Percentiles rank a stretch among this genome's conserved stretches.
Conservation (phyloP, 2,113 vertebrate genomes). For the Ariopsis seemanni region DNA sequence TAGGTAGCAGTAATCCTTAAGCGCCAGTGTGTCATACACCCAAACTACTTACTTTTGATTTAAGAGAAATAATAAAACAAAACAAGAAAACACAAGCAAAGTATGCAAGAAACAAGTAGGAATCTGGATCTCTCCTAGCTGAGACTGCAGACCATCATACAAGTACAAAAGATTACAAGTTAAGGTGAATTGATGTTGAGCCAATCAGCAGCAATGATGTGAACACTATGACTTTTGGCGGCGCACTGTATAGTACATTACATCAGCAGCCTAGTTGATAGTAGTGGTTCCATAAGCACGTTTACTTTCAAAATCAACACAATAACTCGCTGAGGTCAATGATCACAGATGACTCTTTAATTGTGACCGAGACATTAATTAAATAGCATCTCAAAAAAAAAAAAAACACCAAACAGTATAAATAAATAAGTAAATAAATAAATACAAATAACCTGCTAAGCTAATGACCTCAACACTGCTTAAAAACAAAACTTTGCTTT, state of each 20-base stretch:
- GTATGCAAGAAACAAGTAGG: neutral
- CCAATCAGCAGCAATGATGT: constrained; percentile 36
- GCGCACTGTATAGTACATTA: constrained; percentile 12
- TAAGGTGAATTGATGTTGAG: neutral
- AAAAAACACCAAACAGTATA: neutral
- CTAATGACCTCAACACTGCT: neutral
- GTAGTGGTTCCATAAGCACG: neutral
- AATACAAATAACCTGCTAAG: neutral
- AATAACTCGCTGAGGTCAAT: neutral
- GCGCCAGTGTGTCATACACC: neutral
- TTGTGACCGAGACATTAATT: neutral
- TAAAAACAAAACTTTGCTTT: constrained; percentile 12
- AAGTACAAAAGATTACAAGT: neutral
- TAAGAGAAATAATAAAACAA: neutral
- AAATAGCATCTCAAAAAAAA: neutral
- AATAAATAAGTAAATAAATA: neutral
- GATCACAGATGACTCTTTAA: neutral
- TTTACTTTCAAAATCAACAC: neutral
- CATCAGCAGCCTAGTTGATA: constrained; percentile 24
- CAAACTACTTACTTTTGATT: neutral
- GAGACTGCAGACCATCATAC: neutral
- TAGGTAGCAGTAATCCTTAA: constrained; percentile 9
- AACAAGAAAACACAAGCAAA: neutral
- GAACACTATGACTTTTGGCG: constrained; percentile 37
- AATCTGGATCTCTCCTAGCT: neutral